Conservation (phyloP, 2,797 vertebrate species). For the Lycodopsis pacificus region DNA sequence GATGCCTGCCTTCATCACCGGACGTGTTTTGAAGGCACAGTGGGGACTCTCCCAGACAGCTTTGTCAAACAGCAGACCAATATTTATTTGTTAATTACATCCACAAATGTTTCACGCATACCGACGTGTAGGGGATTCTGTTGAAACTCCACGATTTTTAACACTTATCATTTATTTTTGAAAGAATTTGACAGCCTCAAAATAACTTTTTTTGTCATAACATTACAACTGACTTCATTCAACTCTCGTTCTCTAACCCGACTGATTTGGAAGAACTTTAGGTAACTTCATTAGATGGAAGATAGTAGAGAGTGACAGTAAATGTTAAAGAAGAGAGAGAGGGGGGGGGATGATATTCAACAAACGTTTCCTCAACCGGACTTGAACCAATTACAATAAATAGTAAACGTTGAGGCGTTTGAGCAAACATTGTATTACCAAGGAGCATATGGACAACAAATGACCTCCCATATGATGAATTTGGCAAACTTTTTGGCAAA, state of each 20-base stretch:
- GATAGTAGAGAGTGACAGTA: no score
- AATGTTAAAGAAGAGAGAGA: no score
- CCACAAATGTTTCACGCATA: background rate
- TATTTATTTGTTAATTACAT: background rate
- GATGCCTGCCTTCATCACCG: conserved; percentile 1
- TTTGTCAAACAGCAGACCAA: background rate
- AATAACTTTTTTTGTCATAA: no score
- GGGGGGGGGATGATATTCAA: no score
- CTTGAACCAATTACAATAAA: background rate
- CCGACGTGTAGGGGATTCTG: background rate
- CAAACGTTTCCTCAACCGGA: background rate
- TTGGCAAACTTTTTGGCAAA: background rate
- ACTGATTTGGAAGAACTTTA: background rate
- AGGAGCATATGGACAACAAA: background rate
- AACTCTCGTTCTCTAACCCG: background rate
- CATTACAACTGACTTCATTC: background rate
- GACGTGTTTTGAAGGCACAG: conserved; percentile 8
- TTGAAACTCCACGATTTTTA: background rate
- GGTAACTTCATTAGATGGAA: background rate
- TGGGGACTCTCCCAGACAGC: background rate
- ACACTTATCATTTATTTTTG: no score
- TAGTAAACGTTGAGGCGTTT: background rate
- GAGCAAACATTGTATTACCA: background rate
- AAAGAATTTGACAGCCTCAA: background rate
- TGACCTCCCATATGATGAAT: background rate